Evolutionary conservation across 2,888 invertebrate species (phyloP), one percentile per base, ranked within the genome.

Genomic region (Apoda limacodes): DNA sequence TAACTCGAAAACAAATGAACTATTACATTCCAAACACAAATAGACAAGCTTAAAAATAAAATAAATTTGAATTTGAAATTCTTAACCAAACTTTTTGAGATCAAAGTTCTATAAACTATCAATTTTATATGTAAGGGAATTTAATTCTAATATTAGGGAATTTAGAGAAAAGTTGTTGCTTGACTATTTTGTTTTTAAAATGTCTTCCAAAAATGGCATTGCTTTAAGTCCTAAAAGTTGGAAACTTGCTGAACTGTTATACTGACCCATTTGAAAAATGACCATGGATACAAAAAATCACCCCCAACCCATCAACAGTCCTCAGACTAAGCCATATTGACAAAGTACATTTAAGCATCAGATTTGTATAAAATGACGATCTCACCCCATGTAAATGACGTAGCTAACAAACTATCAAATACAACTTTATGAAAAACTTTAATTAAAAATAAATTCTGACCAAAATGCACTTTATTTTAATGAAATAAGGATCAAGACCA

Each of bases 281-380:
- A 32, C 34, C 27, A 31, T 37, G 17, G 32, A 32, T 28, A 22
- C 23, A 24, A 31, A 28, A 32, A n/a, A n/a, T n/a, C 29, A 27
- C 26, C 26, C 34, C 33, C 28, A 34, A 60, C 53, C 44, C 50
- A 50, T 56, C 52, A 51, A 42, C n/a, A n/a, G n/a, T n/a, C n/a
- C n/a, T n/a, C n/a, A n/a, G n/a, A n/a, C n/a, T n/a, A n/a, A n/a
- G n/a, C 42, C 36, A 39, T 57, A 63, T 66, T 62, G 67, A 65
- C 64, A 67, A 63, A 67, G 60, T 62, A 67, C 64, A 69, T 64
- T 71, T 56, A 55, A 52, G 46, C 51, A 49, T 58, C 55, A 45
- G 59, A 51, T 64, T 70, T 67, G n/a, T n/a, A 71, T 68, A 70
- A 71, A 71, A 71, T 69, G 66, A 68, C 66, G 57, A 61, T 48